Evolutionary conservation across 2,888 invertebrate species (phyloP).

Genomic region (Nomada fabriciana): DNA sequence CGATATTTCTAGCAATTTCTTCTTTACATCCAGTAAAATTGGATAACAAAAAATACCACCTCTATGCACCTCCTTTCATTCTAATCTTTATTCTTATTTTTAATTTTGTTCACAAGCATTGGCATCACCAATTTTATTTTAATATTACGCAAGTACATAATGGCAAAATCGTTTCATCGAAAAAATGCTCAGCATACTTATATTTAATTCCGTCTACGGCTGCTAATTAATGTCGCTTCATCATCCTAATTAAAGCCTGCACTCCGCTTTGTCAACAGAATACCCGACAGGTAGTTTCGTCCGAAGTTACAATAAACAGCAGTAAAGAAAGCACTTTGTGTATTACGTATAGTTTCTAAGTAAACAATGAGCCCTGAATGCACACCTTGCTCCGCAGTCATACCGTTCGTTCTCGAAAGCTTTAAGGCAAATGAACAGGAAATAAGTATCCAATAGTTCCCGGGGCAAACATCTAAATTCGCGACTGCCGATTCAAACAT

Average conservation of each 20-base stretch:
- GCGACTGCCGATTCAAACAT: neutral
- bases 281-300: too few species aligned
- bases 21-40: neutral
- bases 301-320: neutral
- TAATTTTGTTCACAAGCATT: too few species aligned
- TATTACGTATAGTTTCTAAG: too few species aligned
- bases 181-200: neutral
- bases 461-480: neutral
- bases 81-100: too few species aligned
- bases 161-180: neutral
- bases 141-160: neutral
- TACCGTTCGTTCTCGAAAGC: too few species aligned
- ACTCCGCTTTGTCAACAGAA: neutral
- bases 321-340: neutral
- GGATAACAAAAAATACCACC: too few species aligned
- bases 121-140: too few species aligned
- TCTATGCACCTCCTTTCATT: too few species aligned
- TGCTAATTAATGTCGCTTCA: slow-evolving; percentile 1
- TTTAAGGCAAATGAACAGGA: too few species aligned
- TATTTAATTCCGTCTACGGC: neutral
- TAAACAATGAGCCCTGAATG: neutral
- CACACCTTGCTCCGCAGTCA: too few species aligned
- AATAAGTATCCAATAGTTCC: too few species aligned
- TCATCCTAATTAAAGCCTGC: slow-evolving; percentile 12
- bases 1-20: neutral